phyloP scores from a whole-genome alignment of 2,113 vertebrate genomes.

The Anoura caudifer region DNA sequence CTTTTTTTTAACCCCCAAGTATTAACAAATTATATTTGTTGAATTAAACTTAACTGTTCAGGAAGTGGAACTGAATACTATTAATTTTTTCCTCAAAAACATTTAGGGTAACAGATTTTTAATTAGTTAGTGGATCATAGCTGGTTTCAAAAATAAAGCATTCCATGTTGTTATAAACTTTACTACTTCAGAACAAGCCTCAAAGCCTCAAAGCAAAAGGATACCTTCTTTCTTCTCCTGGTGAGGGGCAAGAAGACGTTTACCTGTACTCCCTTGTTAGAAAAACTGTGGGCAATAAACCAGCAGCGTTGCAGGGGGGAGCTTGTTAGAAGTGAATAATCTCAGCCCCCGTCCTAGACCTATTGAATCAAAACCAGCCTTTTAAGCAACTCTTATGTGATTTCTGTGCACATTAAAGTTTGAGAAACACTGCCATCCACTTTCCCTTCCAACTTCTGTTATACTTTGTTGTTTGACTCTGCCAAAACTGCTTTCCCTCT shows the following conservation, averaged over 20 bases:
- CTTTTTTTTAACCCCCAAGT: slow-evolving; percentile 4
- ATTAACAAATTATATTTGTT: slow-evolving; percentile 35
- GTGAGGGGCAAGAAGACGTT: background rate
- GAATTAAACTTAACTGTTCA: slow-evolving; percentile 47
- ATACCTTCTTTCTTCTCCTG: background rate
- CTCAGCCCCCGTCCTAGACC: too few relatives aligned
- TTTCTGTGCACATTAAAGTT: background rate
- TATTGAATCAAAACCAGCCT: slow-evolving; percentile 4
- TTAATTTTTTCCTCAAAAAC: slow-evolving; percentile 35
- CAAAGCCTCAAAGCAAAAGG: background rate
- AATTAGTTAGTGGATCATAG: slow-evolving; percentile 32
- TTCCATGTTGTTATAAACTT: background rate
- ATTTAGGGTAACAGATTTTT: slow-evolving; percentile 26
- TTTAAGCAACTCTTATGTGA: background rate
- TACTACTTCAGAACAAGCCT: background rate
- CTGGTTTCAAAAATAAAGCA: background rate
- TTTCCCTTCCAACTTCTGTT: slow-evolving; percentile 26
- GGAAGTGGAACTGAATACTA: slow-evolving; percentile 30
- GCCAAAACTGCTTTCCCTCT: background rate
- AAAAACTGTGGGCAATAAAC: background rate
- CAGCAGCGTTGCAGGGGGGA: background rate
- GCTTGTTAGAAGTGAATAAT: background rate
- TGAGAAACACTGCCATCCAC: background rate
- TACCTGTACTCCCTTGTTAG: background rate
- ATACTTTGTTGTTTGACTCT: slow-evolving; percentile 7